Evolutionary conservation across 2,113 vertebrate species (phyloP), one percentile per base, ranked within the genome.

Genomic region (Malurus melanocephalus): DNA sequence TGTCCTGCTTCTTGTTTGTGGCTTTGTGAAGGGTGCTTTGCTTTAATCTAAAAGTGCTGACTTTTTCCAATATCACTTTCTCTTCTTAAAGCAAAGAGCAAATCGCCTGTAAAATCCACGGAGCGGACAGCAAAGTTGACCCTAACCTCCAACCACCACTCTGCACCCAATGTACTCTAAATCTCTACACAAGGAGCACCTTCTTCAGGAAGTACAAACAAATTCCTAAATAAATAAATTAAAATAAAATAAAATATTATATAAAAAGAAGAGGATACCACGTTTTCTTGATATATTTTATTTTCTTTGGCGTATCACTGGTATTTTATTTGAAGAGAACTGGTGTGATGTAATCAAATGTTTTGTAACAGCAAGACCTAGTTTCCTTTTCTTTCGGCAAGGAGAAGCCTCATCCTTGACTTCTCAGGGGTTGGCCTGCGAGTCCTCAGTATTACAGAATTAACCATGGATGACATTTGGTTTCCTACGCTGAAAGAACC

Each of bases 1-100:
- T 96, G 95, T 98, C 97, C 98, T 98, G 96, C 98, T 99, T 93
- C 98, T 99, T 98, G 97, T 96, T 87, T 98, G 97, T 95, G 97
- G 97, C 97, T 97, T 98, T 98, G 96, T 98, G 98, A 98, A 98
- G 97, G 98, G 97, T 97, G 98, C 98, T 97, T 98, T 98, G 98
- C 98, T 99, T 98, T 99, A 98, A 98, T 98, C 97, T 97, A 97
- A 98, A 97, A 98, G 98, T 98, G 98, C 98, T 97, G 98, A 97
- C 97, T 97, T 97, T 98, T 98, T 98, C 97, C 97, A 97, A 97
- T 98, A 98, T 98, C 98, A 97, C 97, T 98, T 97, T 98, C 97
- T 98, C 97, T 98, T 98, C 98, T 98, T 97, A 97, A 98, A 98
- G 98, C 96, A 97, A 99, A 98, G 95, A 98, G 97, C 98, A 98